phyloP scores from a whole-genome alignment of 2,797 vertebrate species.

The Rhinophrynus dorsalis region DNA sequence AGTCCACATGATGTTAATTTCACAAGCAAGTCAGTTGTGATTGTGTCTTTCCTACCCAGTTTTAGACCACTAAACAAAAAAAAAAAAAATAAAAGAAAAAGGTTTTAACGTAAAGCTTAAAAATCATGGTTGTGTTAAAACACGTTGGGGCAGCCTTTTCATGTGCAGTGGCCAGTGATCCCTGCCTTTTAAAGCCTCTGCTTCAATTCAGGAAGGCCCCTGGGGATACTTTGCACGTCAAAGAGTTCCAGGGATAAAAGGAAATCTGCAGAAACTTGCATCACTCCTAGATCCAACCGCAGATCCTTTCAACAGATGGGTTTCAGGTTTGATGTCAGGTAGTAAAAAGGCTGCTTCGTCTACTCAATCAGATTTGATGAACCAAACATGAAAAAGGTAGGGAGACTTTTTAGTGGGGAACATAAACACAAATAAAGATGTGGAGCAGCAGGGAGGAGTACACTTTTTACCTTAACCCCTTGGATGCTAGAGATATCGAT shows the following conservation, averaged over 20 bases:
- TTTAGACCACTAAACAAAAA: constrained; percentile 20
- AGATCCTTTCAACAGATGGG: constrained; percentile 42
- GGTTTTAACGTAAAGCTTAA: constrained; percentile 5
- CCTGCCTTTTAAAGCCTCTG: constrained; percentile 24
- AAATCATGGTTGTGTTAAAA: constrained; percentile 14
- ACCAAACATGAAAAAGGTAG: constrained; percentile 50
- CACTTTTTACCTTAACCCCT: too few relatives aligned
- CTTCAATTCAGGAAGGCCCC: constrained; percentile 46
- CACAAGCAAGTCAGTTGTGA: too few relatives aligned
- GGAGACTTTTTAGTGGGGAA: not conserved
- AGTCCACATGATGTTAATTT: too few relatives aligned
- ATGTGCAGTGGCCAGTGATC: constrained; percentile 28
- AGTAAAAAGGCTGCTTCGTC: constrained; percentile 10
- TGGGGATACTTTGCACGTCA: constrained; percentile 44
- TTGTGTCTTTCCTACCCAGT: too few relatives aligned
- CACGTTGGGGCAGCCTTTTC: constrained; percentile 31
- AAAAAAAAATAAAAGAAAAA: too few relatives aligned
- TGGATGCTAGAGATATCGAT: too few relatives aligned
- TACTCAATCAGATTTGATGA: constrained; percentile 28
- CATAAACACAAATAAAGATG: constrained; percentile 3
- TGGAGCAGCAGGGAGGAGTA: not conserved
- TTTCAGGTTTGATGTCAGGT: constrained; percentile 52
- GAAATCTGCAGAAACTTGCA: constrained; percentile 37
- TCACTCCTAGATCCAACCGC: constrained; percentile 28
- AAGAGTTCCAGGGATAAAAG: constrained; percentile 52